phyloP scores from a whole-genome alignment of 2,888 invertebrate genomes.

The Asteroscopus sphinx region DNA sequence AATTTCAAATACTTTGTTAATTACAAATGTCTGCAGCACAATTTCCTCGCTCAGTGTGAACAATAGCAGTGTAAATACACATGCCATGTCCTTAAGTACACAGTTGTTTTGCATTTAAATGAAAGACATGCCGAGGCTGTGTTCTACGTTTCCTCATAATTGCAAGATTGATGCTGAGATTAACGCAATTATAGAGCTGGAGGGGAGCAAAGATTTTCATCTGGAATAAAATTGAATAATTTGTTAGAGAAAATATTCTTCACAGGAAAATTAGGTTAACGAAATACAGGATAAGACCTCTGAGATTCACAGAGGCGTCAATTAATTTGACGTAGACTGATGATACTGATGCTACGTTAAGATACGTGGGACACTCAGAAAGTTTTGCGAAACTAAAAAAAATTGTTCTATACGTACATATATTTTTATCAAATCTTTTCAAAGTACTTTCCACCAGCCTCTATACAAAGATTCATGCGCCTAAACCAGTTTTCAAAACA shows the following conservation, averaged over 20 bases:
- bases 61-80: constrained; percentile 43
- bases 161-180: constrained; percentile 70
- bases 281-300: constrained; percentile 28
- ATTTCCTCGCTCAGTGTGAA: constrained; percentile 32
- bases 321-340: constrained; percentile 32
- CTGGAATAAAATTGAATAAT: constrained; percentile 61
- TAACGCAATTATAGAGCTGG: constrained; percentile 67
- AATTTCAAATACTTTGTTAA: constrained; percentile 50
- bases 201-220: constrained; percentile 61
- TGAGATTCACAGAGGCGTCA: constrained; percentile 22
- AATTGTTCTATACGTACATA: no score
- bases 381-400: no score
- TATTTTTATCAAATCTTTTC: no score
- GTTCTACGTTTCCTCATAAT: constrained; percentile 61
- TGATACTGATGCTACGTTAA: constrained; percentile 19
- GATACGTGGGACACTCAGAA: no score
- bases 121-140: constrained; percentile 29
- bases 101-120: constrained; percentile 46
- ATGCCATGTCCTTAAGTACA: constrained; percentile 19
- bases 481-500: no score
- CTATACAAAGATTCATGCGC: no score
- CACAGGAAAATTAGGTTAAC: constrained; percentile 40
- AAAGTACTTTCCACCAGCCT: no score
- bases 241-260: constrained; percentile 56
- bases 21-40: constrained; percentile 40